Evolutionary conservation across 2,113 vertebrate species (phyloP).

Genomic region (Syngnathoides biaculeatus): DNA sequence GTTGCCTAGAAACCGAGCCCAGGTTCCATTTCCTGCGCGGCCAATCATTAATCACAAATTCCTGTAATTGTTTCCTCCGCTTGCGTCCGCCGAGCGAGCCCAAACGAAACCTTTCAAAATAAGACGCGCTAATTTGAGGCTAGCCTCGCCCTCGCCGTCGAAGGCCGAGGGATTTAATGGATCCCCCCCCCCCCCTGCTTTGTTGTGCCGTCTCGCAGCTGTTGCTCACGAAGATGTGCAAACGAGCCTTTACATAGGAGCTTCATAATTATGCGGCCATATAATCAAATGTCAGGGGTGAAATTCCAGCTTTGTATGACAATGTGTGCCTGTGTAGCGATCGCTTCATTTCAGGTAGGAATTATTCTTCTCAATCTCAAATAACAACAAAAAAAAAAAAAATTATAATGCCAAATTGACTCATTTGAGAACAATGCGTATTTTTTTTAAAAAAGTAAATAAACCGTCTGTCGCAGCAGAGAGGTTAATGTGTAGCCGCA

Average conservation of each 20-base stretch:
- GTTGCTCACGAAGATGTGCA: neutral
- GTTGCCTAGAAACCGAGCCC: conserved; percentile 45
- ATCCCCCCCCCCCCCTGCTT: neutral
- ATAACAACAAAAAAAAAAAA: too few species aligned
- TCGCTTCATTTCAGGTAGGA: too few species aligned
- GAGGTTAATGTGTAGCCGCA: too few species aligned
- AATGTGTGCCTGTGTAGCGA: neutral
- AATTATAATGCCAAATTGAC: too few species aligned
- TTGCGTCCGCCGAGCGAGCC: conserved; percentile 2
- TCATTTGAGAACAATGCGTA: too few species aligned
- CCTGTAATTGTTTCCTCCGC: conserved; percentile 3
- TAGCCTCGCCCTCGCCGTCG: neutral
- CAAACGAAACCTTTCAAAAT: neutral
- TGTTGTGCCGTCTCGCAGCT: neutral
- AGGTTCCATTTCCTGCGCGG: conserved; percentile 10
- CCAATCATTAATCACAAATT: conserved; percentile 41
- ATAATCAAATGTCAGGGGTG: neutral
- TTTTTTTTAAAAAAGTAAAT: too few species aligned
- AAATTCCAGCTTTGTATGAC: neutral
- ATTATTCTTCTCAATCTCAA: too few species aligned
- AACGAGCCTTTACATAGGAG: conserved; percentile 4
- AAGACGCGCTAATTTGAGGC: conserved; percentile 3
- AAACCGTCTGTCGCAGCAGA: too few species aligned
- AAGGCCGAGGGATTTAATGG: conserved; percentile 6
- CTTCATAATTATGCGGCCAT: neutral